Percentiles rank a stretch among this genome's conserved stretches.
Conservation (phyloP, 2,113 vertebrate genomes). For the Ardeotis arabs region DNA sequence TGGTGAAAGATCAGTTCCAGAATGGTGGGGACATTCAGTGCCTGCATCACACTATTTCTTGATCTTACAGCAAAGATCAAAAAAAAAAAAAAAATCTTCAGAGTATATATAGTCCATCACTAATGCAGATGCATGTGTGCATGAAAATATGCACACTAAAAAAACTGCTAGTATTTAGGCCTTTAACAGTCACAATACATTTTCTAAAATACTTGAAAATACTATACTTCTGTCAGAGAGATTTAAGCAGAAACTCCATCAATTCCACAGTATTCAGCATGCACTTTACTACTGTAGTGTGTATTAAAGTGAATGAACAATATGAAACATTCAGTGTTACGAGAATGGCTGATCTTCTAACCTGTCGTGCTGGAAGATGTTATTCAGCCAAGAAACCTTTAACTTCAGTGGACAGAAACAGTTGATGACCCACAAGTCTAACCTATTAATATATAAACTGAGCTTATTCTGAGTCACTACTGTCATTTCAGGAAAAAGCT, state of each 20-base stretch:
- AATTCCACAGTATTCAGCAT: not conserved
- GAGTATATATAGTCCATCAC: not conserved
- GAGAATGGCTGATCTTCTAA: not conserved
- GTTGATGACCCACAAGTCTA: not conserved
- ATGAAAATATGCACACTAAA: not conserved
- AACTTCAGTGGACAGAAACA: not conserved
- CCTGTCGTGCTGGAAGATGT: not conserved
- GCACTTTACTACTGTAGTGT: not conserved
- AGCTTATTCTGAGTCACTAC: not conserved
- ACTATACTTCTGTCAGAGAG: not conserved
- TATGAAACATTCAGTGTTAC: not conserved
- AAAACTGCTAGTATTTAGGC: not conserved
- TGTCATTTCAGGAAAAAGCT: not conserved
- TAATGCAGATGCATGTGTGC: not conserved
- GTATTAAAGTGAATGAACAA: not conserved
- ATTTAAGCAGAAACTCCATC: not conserved
- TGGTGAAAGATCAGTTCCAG: not conserved
- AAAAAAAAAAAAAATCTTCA: not conserved
- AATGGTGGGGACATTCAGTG: not conserved
- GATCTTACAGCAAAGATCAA: not conserved
- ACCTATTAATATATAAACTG: not conserved
- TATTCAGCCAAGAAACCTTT: not conserved
- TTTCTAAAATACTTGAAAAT: not conserved
- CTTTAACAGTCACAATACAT: not conserved
- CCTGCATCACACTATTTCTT: not conserved